Evolutionary conservation across 2,888 invertebrate species (phyloP).

Genomic region (Oeneis ivallda): DNA sequence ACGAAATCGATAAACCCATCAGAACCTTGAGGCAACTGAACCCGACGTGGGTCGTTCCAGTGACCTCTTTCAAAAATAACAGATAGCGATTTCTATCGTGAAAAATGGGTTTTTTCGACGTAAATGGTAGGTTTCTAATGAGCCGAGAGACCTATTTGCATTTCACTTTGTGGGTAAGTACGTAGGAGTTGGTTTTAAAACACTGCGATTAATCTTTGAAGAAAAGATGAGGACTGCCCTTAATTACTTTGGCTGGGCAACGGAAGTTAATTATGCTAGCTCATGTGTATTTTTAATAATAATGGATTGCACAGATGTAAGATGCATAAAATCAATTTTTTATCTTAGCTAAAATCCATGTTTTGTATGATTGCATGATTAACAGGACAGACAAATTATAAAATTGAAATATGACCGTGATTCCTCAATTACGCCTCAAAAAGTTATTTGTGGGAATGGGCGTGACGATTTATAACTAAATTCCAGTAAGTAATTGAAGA

Average conservation of each 20-base stretch:
- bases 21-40: constrained; percentile 9
- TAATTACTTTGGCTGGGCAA: constrained; percentile 29
- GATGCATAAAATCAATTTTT: background rate
- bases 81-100: constrained; percentile 17
- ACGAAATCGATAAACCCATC: constrained; percentile 2
- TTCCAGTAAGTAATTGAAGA: too few relatives aligned
- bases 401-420: too few relatives aligned
- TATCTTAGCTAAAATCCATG: background rate
- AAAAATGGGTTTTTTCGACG: constrained; percentile 24
- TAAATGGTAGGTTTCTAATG: constrained; percentile 30
- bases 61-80: constrained; percentile 19
- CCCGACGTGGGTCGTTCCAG: constrained; percentile 8
- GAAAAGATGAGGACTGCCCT: constrained; percentile 22
- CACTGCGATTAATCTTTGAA: constrained; percentile 32
- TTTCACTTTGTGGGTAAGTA: constrained; percentile 24
- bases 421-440: too few relatives aligned
- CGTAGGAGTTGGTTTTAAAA: constrained; percentile 24
- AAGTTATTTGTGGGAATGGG: too few relatives aligned
- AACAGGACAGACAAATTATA: too few relatives aligned
- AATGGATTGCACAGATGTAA: background rate
- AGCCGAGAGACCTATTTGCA: constrained; percentile 27
- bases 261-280: background rate
- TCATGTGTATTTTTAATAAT: background rate
- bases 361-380: too few relatives aligned
- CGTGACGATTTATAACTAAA: too few relatives aligned